Conservation (phyloP, 2,888 invertebrate genomes). For the Odontothrips loti region DNA sequence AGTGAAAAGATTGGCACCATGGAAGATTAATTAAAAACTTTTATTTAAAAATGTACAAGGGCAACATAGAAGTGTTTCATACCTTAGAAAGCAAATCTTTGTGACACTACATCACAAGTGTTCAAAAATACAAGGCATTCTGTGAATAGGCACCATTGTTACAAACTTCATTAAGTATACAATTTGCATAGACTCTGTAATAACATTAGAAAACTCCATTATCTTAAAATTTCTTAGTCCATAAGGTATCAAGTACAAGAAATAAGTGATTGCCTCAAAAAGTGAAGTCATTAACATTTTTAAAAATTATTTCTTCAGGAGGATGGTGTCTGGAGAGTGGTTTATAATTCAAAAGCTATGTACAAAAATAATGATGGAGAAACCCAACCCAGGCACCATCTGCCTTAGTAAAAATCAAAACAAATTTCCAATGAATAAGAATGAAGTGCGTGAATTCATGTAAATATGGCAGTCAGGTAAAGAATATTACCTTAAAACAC, state of each 20-base stretch:
- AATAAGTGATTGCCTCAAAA: background rate
- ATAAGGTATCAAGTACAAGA: background rate
- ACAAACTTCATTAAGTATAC: slow-evolving; percentile 10
- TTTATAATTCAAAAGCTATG: background rate
- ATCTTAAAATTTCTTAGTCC: background rate
- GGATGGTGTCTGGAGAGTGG: slow-evolving; percentile 14
- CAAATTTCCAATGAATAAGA: background rate
- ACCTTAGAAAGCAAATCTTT: background rate
- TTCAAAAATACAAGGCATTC: slow-evolving; percentile 25
- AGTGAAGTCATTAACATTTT: background rate
- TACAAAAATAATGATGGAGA: background rate
- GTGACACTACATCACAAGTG: background rate
- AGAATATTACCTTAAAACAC: background rate
- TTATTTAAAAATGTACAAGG: slow-evolving; percentile 25
- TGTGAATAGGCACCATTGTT: slow-evolving; percentile 25
- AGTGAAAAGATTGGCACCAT: background rate
- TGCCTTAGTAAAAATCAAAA: background rate
- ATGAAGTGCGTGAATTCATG: background rate
- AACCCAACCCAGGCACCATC: slow-evolving; percentile 17
- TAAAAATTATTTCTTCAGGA: background rate
- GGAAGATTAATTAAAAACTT: slow-evolving; percentile 17
- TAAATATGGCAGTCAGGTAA: slow-evolving; percentile 5
- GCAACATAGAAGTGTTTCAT: background rate
- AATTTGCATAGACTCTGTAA: background rate
- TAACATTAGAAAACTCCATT: background rate